Evolutionary conservation across 1,140 invertebrate genomes (phyloP), one percentile per base, ranked within the genome.

Genomic region (Penaeus japonicus): DNA sequence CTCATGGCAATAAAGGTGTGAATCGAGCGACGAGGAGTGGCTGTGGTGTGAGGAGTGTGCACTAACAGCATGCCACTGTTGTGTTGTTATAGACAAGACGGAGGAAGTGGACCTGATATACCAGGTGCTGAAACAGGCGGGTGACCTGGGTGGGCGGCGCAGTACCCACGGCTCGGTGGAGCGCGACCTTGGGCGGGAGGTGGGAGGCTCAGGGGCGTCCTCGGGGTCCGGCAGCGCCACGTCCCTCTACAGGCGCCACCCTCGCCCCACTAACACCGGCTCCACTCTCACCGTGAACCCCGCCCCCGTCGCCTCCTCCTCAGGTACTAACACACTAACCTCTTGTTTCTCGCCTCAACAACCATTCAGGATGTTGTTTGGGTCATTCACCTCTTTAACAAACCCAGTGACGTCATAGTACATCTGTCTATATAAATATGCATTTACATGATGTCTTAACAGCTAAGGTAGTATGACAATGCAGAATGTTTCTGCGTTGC

Each of bases 51-150:
- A 54, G 55, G 65, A 73, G 70, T 73, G 70, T 22, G 10, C 75
- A 73, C 57, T 82, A 75, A 82, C 70, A n/a, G 55, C 39, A 20
- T n/a, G 47, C 53, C 65, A 47, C 32, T 78, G 39, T 73, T 83
- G 70, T 88, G 65, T 57, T 59, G 27, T 85, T 88, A 47, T 89
- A 89, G 89, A 86, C 84, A 89, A 89, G 53, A 78, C 78, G 53
- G 92, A 92, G 84, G 96, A 96, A 94, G 95, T 97, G 94, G 97
- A 98, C 94, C 95, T 96, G 93, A 97, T 96, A 92, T 98, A 98
- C 94, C 96, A 97, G 94, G 96, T 97, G 92, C 94, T 98, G 94
- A 97, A 97, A 94, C 96, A 97, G 93, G 97, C 96, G 91, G 96
- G 96, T 91, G 96, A 97, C 94, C 95, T 97, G 92, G 92, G 92